A percentile compares a stretch with the other conserved stretches of the same genome.
Conservation (phyloP, 2,888 invertebrate genomes). For the Sarcophaga carnaria region DNA sequence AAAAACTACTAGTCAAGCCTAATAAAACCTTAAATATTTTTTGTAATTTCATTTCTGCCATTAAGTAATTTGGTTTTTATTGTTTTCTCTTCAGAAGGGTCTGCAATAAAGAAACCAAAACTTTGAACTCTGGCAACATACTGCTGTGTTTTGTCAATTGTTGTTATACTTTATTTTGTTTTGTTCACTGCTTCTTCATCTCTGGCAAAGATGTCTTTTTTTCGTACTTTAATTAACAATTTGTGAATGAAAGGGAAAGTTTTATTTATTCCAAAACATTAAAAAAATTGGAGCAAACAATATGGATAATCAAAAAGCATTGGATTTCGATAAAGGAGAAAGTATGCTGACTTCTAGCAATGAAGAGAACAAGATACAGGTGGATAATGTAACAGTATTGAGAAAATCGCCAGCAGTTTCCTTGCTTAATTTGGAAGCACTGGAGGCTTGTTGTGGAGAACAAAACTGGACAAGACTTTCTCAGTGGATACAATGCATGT, state of each 20-base stretch:
- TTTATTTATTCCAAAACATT: conserved; percentile 29
- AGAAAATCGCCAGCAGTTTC: conserved; percentile 34
- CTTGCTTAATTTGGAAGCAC: conserved; percentile 37
- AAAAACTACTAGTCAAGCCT: neutral
- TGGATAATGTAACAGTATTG: neutral
- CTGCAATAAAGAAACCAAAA: neutral
- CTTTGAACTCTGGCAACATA: neutral
- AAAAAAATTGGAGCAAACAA: conserved; percentile 14
- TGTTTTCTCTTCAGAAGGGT: neutral
- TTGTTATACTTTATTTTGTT: conserved; percentile 33
- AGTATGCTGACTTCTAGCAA: neutral
- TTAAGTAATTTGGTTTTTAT: neutral
- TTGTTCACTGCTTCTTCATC: conserved; percentile 16
- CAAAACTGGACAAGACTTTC: conserved; percentile 88
- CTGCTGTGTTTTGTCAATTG: neutral
- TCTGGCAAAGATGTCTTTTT: conserved; percentile 16
- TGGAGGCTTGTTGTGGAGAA: conserved; percentile 9
- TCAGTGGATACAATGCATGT: conserved; percentile 98
- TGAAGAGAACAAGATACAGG: neutral
- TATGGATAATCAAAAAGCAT: conserved; percentile 35
- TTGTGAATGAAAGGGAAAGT: conserved; percentile 52
- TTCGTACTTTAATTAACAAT: conserved; percentile 8
- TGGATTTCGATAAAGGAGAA: conserved; percentile 2
- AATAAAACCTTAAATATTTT: neutral
- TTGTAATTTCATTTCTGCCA: neutral